phyloP scores from a whole-genome alignment of 2,888 invertebrate genomes.

The Hydriomena furcata region DNA sequence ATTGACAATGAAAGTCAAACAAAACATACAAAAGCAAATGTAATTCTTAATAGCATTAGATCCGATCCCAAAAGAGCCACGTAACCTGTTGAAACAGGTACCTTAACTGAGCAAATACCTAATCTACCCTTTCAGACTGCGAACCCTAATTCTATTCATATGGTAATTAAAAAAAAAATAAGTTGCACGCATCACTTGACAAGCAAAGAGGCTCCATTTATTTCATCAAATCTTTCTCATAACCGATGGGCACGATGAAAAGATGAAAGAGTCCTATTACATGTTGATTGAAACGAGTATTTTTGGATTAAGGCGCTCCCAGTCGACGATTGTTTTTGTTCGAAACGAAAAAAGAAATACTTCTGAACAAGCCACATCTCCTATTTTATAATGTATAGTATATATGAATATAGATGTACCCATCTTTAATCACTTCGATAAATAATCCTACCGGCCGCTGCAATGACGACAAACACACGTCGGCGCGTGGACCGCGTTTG shows the following conservation, averaged over 20 bases:
- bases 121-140: slow-evolving; percentile 4
- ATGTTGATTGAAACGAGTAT: slow-evolving; percentile 4
- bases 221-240: slow-evolving; percentile 8
- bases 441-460: no score
- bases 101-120: not conserved
- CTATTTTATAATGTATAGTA: no score
- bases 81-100: slow-evolving; percentile 9
- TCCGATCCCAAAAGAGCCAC: slow-evolving; percentile 1
- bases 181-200: slow-evolving; percentile 14
- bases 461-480: no score
- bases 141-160: slow-evolving; percentile 11
- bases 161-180: slow-evolving; percentile 15
- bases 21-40: no score
- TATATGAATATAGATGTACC: no score
- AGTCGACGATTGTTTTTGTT: no score
- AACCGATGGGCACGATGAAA: slow-evolving; percentile 14
- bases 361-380: no score
- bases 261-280: slow-evolving; percentile 2
- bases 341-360: no score
- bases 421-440: no score
- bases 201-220: slow-evolving; percentile 26
- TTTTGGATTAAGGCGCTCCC: not conserved
- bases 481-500: no score
- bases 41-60: not conserved
- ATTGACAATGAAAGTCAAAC: no score